Base-by-base conservation (phyloP, 1,140 invertebrate species). In the Drosophila bipectinata region DNA sequence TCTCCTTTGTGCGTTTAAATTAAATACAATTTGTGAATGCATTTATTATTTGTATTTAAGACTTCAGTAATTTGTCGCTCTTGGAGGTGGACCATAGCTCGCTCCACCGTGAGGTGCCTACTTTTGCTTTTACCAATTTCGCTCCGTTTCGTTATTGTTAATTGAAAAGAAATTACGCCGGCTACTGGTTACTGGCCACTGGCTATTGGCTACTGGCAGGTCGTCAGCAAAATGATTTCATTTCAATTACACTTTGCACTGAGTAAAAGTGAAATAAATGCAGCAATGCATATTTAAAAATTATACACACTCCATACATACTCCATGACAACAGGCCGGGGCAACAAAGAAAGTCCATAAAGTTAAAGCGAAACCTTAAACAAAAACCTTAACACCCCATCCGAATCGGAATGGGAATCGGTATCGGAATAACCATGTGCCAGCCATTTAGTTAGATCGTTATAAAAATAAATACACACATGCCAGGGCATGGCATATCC, bases 91-190 rank as follows among this genome's bases (percentile, higher is more conserved):
- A 7, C 26, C 5, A 6, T 6, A 6, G 6, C 21, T 21, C 2
- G 21, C 21, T 21, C 21, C 14, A 30, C 6, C 14, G 26, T 34
- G 21, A 18, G 18, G 51, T 66, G 41, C 34, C 59, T 77, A 81
- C 81, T 87, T 60, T 75, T 87, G 82, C 81, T 87, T 81, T 85
- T 85, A 71, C 82, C 82, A 81, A 87, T 87, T 74, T 77, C 62
- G 45, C 59, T 79, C 57, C 62, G 55, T 76, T 76, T 76, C 66
- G 72, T 68, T 69, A 81, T 85, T 85, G 82, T 82, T 85, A 87
- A 85, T 87, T 85, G 81, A 87, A 85, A 85, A 78, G 78, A 85
- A 87, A 85, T 85, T 82, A 87, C 74, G 58, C 34, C 58, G 72
- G 9, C 59, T 56, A 48, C 10, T 30, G 8, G 28, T 10, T 18